These are phyloP conservation scores for Trypoxylon attenuatum DNA, from an alignment of 2,888 invertebrate species.

Conservation along the genomic window DNA sequence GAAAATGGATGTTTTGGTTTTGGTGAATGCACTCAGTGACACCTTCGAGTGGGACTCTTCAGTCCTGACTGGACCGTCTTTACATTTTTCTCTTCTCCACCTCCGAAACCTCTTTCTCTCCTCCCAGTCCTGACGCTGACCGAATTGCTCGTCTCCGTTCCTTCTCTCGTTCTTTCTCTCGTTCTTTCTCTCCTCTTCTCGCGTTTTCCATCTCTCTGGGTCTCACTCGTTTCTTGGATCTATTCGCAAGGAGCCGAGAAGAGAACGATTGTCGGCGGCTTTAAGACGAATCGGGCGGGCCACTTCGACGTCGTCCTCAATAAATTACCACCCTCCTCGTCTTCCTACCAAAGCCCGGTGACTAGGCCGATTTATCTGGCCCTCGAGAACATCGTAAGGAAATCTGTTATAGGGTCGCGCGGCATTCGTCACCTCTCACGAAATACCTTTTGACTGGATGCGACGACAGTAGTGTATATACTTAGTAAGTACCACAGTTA, in stretches of 20 bases:
- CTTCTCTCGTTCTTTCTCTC: conserved; percentile 3
- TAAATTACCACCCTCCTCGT: conserved; percentile 56
- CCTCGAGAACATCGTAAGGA: conserved; percentile 1
- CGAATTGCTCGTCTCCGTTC: conserved; percentile 1
- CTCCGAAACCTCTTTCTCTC: background rate
- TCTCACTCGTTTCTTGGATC: conserved; percentile 18
- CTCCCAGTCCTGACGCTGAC: background rate
- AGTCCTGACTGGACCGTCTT: conserved; percentile 18
- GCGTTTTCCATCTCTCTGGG: too few species aligned
- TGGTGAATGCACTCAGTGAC: conserved; percentile 58
- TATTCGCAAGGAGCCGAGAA: conserved; percentile 26
- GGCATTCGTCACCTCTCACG: background rate
- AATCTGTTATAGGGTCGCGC: background rate
- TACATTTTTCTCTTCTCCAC: conserved; percentile 23
- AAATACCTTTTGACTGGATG: background rate
- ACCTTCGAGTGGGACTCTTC: conserved; percentile 43
- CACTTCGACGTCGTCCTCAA: conserved; percentile 36
- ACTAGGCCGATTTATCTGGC: conserved; percentile 34
- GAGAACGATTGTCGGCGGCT: conserved; percentile 25
- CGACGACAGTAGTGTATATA: too few species aligned
- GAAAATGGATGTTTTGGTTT: conserved; percentile 67
- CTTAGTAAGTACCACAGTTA: too few species aligned
- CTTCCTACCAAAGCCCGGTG: conserved; percentile 10
- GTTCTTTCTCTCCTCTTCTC: conserved; percentile 7
- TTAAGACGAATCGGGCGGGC: conserved; percentile 45